Percentiles rank a stretch among this genome's conserved stretches.
Evolutionary conservation across 2,888 invertebrate genomes (phyloP).

Genomic region (Temnothorax unifasciatus): DNA sequence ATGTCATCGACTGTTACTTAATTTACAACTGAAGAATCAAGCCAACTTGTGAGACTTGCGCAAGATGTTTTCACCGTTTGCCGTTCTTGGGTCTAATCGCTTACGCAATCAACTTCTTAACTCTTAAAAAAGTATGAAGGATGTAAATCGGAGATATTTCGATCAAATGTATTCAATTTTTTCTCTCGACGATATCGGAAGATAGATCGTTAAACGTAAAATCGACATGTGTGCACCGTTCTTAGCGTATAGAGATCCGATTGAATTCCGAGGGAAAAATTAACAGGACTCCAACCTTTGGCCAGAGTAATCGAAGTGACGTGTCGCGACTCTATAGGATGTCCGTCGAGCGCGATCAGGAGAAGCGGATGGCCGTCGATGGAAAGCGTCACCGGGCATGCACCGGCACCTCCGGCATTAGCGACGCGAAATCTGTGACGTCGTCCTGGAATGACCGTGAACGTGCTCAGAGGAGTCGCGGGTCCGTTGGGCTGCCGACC

Average conservation of each 20-base stretch:
- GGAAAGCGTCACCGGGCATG: constrained; percentile 90
- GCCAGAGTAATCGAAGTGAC: constrained; percentile 88
- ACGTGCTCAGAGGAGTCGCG: constrained; percentile 83
- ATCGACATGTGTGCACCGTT: background rate
- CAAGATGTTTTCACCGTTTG: background rate
- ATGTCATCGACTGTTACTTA: background rate
- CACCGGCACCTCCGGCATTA: constrained; percentile 90
- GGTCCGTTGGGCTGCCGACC: constrained; percentile 87
- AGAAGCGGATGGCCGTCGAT: constrained; percentile 89
- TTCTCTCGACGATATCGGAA: background rate
- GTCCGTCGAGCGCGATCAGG: constrained; percentile 91
- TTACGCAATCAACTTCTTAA: background rate
- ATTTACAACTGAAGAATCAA: background rate
- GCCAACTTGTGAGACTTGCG: background rate
- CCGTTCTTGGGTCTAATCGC: background rate
- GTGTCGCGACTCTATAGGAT: constrained; percentile 88
- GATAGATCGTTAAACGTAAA: background rate
- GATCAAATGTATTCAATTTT: background rate
- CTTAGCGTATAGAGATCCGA: background rate
- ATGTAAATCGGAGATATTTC: background rate
- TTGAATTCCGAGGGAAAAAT: background rate
- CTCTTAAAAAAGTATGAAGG: background rate
- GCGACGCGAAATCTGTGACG: constrained; percentile 90
- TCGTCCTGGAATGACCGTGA: constrained; percentile 88
- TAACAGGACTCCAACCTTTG: constrained; percentile 87